phyloP scores from a whole-genome alignment of 2,797 vertebrate species.

The Mus minutoides region DNA sequence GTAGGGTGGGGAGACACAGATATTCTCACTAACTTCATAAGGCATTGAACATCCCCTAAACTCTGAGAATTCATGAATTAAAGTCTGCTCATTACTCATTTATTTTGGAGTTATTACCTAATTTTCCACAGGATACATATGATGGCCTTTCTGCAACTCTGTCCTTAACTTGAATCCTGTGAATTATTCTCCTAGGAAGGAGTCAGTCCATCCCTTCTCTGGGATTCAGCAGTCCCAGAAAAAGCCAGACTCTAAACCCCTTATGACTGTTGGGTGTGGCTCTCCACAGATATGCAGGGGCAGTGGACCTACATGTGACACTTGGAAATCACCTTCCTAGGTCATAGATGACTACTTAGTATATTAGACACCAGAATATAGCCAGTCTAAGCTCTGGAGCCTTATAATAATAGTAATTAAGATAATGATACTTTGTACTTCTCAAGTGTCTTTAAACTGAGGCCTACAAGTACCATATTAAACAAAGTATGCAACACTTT shows the following conservation, averaged over 20 bases:
- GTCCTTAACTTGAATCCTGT: conserved; percentile 52
- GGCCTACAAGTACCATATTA: conserved; percentile 73
- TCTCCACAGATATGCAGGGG: neutral
- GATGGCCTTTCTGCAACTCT: conserved; percentile 35
- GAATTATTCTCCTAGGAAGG: neutral
- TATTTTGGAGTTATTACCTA: conserved; percentile 8
- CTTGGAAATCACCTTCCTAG: conserved; percentile 62
- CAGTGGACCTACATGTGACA: neutral
- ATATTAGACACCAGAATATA: conserved; percentile 71
- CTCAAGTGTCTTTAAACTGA: conserved; percentile 76
- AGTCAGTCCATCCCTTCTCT: neutral
- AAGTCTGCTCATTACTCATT: neutral
- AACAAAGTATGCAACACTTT: conserved; percentile 59
- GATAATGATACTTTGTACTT: conserved; percentile 80
- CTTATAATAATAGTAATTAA: conserved; percentile 82
- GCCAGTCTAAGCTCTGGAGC: conserved; percentile 73
- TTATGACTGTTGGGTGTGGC: neutral
- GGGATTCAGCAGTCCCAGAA: neutral
- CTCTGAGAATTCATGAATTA: conserved; percentile 21
- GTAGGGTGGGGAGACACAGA: neutral
- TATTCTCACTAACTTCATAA: neutral
- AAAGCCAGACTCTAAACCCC: neutral
- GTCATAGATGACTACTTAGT: conserved; percentile 59
- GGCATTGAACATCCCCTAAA: neutral
- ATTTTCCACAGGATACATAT: conserved; percentile 21